Percentiles rank a stretch among this genome's conserved stretches.
Evolutionary conservation across 2,113 vertebrate genomes (phyloP).

Genomic region (Tupaia tana): DNA sequence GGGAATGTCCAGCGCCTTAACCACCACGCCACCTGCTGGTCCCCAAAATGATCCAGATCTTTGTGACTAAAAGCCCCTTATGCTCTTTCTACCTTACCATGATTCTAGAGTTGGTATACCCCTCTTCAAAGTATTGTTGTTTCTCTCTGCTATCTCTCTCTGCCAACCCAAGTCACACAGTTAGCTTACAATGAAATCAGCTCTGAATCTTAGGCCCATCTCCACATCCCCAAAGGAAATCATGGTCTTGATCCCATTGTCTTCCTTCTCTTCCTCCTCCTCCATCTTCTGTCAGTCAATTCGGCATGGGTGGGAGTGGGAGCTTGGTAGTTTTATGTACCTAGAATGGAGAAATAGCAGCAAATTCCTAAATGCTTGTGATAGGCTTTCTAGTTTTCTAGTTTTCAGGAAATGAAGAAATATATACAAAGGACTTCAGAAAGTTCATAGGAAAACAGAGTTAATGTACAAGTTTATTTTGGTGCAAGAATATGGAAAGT

Average conservation of each 20-base stretch:
- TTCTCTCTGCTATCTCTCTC: not conserved
- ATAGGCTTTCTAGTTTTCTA: too few relatives aligned
- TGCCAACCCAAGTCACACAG: fast-evolving
- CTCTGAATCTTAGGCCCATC: too few relatives aligned
- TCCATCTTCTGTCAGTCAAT: not conserved
- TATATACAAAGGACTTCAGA: not conserved
- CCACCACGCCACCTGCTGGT: too few relatives aligned
- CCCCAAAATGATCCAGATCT: not conserved
- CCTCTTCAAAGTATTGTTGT: too few relatives aligned
- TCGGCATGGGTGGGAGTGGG: not conserved
- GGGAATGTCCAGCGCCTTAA: too few relatives aligned
- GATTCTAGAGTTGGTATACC: not conserved
- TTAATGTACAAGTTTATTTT: too few relatives aligned
- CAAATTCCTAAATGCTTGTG: not conserved
- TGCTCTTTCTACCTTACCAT: fast-evolving
- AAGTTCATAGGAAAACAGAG: too few relatives aligned
- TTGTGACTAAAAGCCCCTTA: fast-evolving
- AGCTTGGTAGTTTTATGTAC: not conserved
- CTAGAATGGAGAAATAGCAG: not conserved
- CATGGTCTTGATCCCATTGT: not conserved
- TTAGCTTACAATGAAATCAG: not conserved
- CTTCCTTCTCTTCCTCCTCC: not conserved
- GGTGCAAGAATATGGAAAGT: too few relatives aligned
- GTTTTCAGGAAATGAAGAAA: not conserved
- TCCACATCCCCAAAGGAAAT: not conserved